Conservation (phyloP, 64 coral and sea anemone species). For the Montipora efflorescens region DNA sequence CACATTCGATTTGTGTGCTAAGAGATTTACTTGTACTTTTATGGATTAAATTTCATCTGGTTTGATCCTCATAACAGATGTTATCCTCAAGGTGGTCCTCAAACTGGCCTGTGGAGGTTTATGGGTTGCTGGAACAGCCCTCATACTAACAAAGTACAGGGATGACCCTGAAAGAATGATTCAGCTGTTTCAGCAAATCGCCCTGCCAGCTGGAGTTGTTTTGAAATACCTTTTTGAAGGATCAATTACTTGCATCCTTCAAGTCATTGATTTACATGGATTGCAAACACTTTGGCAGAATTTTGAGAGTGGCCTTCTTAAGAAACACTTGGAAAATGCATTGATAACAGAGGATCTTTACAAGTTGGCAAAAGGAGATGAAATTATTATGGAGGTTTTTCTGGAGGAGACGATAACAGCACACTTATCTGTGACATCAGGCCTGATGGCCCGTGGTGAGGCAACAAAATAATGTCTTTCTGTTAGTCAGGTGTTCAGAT, state of each 20-base stretch:
- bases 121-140: no score
- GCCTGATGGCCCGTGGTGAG: no score
- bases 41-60: no score
- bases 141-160: no score
- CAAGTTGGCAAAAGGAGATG: neutral
- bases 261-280: conserved; percentile 34
- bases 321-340: conserved; percentile 33
- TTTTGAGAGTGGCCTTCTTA: conserved; percentile 28
- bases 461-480: no score
- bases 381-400: conserved; percentile 24
- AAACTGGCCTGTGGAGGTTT: no score
- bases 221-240: conserved; percentile 26
- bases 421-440: no score
- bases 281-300: conserved; percentile 44
- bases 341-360: conserved; percentile 36
- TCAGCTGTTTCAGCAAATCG: conserved; percentile 14
- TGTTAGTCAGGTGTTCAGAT: no score
- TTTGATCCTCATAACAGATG: neutral
- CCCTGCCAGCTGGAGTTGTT: conserved; percentile 45
- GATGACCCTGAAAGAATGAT: conserved; percentile 44
- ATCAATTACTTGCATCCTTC: conserved; percentile 35
- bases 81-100: neutral
- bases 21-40: no score
- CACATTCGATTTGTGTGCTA: no score
- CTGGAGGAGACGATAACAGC: conserved; percentile 19